phyloP scores from a whole-genome alignment of 2,888 invertebrate genomes.

The Macrosoma leucophasiata region DNA sequence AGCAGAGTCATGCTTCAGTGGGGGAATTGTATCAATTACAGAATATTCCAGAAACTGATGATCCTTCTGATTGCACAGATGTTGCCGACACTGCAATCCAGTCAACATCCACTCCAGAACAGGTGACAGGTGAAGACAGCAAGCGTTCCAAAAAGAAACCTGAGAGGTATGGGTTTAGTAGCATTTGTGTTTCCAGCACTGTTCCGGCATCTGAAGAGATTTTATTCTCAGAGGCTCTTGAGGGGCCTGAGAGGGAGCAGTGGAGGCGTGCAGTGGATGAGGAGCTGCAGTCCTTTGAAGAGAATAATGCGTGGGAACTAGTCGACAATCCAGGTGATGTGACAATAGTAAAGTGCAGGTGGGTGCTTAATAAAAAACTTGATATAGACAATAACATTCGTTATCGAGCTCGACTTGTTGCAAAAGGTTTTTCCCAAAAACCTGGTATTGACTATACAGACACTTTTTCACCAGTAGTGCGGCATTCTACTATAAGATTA shows the following conservation, averaged over 20 bases:
- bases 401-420: conserved; percentile 15
- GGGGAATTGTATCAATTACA: too few relatives aligned
- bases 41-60: too few relatives aligned
- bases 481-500: conserved; percentile 14
- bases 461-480: conserved; percentile 9
- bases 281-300: conserved; percentile 14
- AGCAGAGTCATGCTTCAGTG: too few relatives aligned
- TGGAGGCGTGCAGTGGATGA: conserved; percentile 12
- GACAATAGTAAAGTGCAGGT: conserved; percentile 10
- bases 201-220: conserved; percentile 6
- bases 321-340: conserved; percentile 11
- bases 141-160: too few relatives aligned
- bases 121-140: too few relatives aligned
- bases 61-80: too few relatives aligned
- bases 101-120: too few relatives aligned
- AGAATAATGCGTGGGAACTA: conserved; percentile 14
- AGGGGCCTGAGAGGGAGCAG: conserved; percentile 11
- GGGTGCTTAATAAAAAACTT: conserved; percentile 12
- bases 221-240: conserved; percentile 8
- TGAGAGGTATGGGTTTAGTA: too few relatives aligned
- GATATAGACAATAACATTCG: conserved; percentile 11
- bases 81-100: too few relatives aligned
- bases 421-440: conserved; percentile 17
- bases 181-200: conserved; percentile 2
- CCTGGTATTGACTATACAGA: conserved; percentile 12